Evolutionary conservation across 37 sponge, comb jelly and placozoan genomes (phyloP), one percentile per base, ranked within the genome.

Genomic region (Agelas oroides): DNA sequence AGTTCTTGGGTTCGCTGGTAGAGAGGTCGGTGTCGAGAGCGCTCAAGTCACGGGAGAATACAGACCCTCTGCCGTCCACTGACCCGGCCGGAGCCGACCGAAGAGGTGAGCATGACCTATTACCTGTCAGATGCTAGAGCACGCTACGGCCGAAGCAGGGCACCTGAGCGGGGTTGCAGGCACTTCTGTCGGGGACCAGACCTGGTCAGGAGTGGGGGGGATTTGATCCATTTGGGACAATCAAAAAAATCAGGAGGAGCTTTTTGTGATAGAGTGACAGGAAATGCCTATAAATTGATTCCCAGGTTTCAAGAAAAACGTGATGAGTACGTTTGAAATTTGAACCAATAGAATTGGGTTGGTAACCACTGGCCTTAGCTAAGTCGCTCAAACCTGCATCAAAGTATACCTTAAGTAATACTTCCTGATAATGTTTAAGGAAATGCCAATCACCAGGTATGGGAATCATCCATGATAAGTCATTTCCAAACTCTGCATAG

Each of bases 391-490:
- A 28, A 13, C 84, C 84, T 37, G 84, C 84, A 59, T 70, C 73
- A 36, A 38, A 83, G 25, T 81, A 81, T 1, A 68, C 32, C 36
- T 80, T 80, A 21, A 68, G 36, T 5, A 80, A 24, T 16, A 70
- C 73, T 34, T 39, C 53, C 41, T 82, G 73, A 59, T 25, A 72
- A 55, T 70, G 57, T 33, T 82, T 82, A 16, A 71, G 63, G 20
- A 82, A 25, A 34, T 82, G 83, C 83, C 83, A 82, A 27, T 82
- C 83, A 12, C 83, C 83, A 34, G 72, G 71, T 59, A 71, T 71
- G 58, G 73, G 73, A 18, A 82, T 59, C 18, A 82, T 5, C 83
- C 83, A 82, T 12, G 11, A 16, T 15, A 70, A 16, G 34, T 70
- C 62, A 72, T 28, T 70, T 5, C 83, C 83, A 66, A 53, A 73